Base-by-base conservation (phyloP, 2,888 invertebrate species). In the Clusia tigrina region DNA sequence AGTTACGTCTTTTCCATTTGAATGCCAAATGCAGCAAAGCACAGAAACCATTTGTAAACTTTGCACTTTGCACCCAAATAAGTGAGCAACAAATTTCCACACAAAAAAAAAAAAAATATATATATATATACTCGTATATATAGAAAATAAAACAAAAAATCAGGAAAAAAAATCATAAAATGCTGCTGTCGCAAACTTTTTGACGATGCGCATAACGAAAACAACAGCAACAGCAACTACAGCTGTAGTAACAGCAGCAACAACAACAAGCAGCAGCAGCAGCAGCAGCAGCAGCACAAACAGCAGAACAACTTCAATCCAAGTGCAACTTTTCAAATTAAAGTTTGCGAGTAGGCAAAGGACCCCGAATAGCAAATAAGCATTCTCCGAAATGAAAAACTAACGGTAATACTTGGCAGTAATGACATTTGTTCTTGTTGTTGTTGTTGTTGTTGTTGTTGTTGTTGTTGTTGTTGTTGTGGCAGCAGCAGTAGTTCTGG, bases 181-280 rank as follows among this genome's bases (percentile, higher is more conserved):
- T 74, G 75, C 73, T 76, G 76, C 73, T 76, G 76, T 76, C 75
- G 72, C 74, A 75, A 74, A 74, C 66, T 75, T 76, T 69, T 64
- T 64, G 58, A 56, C 53, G 58, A 32, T 59, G 58, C 42, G 22
- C 51, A 26, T 12, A 18, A 54, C 46, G 52, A 42, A n/a, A 51
- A 32, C 37, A 37, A 61, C 51, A 51, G 20, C 54, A 61, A 55
- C 55, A 58, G 51, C 10, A 54, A 32, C 48, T 22, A 38, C 57
- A 56, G 57, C 51, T 42, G 20, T 22, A 57, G 15, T 23, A 54
- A 15, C 54, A 25, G 3, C 18, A 54, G 25, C 54, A 48, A 48
- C n/a, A n/a, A 54, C 10, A 48, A 22, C 20, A 56, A 53, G n/a
- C 42, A 59, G 55, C 60, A 56, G 42, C 48, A 17, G 12, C 26